Evolutionary conservation across 2,888 invertebrate species (phyloP).

Genomic region (Quadroppia sp.): DNA sequence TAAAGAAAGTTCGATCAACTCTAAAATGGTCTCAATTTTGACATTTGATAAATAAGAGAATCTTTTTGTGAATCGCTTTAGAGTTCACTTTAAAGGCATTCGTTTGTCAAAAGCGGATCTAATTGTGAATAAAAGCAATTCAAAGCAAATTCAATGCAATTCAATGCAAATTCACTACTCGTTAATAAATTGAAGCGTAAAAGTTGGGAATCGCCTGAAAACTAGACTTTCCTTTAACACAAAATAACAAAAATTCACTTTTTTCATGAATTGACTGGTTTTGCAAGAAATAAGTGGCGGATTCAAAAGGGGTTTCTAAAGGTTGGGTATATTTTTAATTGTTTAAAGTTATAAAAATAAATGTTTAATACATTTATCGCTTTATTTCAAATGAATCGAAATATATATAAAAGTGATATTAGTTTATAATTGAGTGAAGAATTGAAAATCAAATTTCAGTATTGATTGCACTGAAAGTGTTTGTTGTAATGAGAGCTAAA

Average conservation of each 20-base stretch:
- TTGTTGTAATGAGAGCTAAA: too few species aligned
- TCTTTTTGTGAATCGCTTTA: conserved; percentile 18
- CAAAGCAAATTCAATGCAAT: too few species aligned
- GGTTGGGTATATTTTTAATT: not conserved
- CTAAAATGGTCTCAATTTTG: conserved; percentile 11
- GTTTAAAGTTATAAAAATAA: too few species aligned
- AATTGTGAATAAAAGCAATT: conserved; percentile 24
- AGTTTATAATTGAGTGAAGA: too few species aligned
- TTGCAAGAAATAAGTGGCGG: not conserved
- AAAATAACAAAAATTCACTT: not conserved
- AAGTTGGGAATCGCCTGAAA: not conserved
- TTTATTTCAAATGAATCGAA: too few species aligned
- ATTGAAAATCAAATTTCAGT: too few species aligned
- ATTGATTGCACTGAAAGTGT: too few species aligned
- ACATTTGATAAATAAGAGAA: conserved; percentile 30
- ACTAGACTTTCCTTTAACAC: not conserved
- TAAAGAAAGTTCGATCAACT: conserved; percentile 33
- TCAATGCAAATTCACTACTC: too few species aligned
- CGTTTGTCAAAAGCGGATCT: not conserved
- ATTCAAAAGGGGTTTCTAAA: not conserved
- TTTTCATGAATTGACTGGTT: not conserved
- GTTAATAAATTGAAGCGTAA: conserved; percentile 33
- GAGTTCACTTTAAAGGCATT: not conserved
- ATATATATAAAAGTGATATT: too few species aligned
- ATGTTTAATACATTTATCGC: too few species aligned